Evolutionary conservation across 2,797 vertebrate genomes (phyloP), one percentile per base, ranked within the genome.

Genomic region (Pterois miles): DNA sequence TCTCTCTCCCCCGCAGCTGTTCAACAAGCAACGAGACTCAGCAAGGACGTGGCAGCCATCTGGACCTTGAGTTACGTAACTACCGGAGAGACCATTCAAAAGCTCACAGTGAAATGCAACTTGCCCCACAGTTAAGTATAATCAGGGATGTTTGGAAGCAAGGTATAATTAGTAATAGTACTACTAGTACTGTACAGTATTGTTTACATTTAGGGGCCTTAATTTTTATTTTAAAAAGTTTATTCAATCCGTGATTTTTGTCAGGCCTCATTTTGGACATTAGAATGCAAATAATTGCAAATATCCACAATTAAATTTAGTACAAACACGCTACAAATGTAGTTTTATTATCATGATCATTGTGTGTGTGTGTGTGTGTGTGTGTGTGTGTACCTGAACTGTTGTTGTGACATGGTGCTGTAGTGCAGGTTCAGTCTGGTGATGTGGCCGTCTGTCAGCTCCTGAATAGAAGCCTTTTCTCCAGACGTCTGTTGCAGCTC

Each of bases 401-500:
- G 95, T 13, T 95, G 92, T 27, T 93, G 92, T 50, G 95, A 95
- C 96, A 98, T 95, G 65, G 88, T 88, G 79, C 95, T 96, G 93
- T 97, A 98, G 87, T 95, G 95, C 22, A 98, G 93, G 79, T 97
- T 97, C 58, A 97, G 94, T 59, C 93, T 92, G 67, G 84, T 91
- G 36, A 98, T 96, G 57, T 95, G 94, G 14, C 83, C 46, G 40
- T 84, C 89, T 50, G 89, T 78, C 0, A 98, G 91, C 0, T 96
- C 90, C 82, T 96, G 89, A 8, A 97, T 72, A 0, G 96, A 93
- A 4, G 89, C 93, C 27, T 89, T 94, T 18, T 60, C 84, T 60
- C 95, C 95, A 2, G 92, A 86, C 0, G 93, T 95, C 82, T 97
- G 96, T 87, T 96, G 96, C 83, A 97, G 95, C 3, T 93, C 91